A percentile compares a stretch with the other conserved stretches of the same genome.
Evolutionary conservation across 2,797 vertebrate species (phyloP).

Genomic region (Chaetophractus vellerosus): DNA sequence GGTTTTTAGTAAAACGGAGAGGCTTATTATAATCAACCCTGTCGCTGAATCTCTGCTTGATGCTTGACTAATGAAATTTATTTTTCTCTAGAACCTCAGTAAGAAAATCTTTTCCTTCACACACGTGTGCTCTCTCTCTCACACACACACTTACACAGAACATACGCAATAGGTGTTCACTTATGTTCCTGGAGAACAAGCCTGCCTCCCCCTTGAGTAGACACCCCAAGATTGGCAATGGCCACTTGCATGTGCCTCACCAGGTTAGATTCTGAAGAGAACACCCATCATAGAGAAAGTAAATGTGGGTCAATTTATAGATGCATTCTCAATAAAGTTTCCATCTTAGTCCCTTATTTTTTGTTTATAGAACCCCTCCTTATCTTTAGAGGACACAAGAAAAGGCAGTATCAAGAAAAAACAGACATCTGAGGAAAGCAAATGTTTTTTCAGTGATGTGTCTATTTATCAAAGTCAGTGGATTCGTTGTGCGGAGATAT

Average conservation of each 20-base stretch:
- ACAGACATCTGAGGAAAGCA: background rate
- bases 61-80: conserved; percentile 86
- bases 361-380: background rate
- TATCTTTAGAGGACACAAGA: background rate
- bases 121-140: background rate
- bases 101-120: conserved; percentile 84
- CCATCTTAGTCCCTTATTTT: background rate
- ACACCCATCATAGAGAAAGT: background rate
- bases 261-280: conserved; percentile 64
- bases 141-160: background rate
- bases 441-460: background rate
- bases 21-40: conserved; percentile 88
- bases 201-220: conserved; percentile 75
- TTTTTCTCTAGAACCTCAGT: conserved; percentile 86
- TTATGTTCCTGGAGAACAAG: conserved; percentile 68
- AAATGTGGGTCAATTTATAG: background rate
- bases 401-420: background rate
- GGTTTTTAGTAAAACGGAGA: conserved; percentile 89
- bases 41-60: conserved; percentile 85
- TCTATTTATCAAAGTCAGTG: background rate
- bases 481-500: background rate
- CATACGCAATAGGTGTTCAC: conserved; percentile 47
- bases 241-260: conserved; percentile 51
- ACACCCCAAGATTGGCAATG: conserved; percentile 61
- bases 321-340: background rate